Evolutionary conservation across 2,888 invertebrate species (phyloP), one percentile per base, ranked within the genome.

Genomic region (Digitonthophagus gazella): DNA sequence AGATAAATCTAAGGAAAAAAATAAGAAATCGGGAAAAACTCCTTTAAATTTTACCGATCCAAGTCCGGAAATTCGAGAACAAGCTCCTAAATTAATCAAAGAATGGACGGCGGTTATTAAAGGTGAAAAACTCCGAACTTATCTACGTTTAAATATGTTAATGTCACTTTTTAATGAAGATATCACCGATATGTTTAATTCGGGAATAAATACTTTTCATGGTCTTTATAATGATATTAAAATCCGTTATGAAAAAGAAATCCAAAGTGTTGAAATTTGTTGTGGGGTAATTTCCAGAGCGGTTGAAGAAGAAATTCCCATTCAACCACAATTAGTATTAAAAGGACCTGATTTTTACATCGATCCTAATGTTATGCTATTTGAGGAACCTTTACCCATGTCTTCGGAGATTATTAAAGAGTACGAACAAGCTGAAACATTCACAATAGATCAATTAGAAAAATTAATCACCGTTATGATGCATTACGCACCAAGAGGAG

Each of bases 91-190:
- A 78, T 58, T 87, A 73, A 77, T 87, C 14, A 83, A 86, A 18
- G 89, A 90, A 79, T 90, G 89, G 88, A 80, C 81, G 15, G 84
- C 84, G 78, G 88, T 85, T 6, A 78, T 87, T 2, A 83, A 84
- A 67, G 88, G 87, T 18, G 90, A 90, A 81, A 82, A 84, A 75
- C 83, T 81, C 69, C 82, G 90, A 72, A 82, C 83, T 1, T 81
- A 78, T 61, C 75, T 85, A 61, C 84, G 88, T 63, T 76, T 87
- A 77, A 81, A 85, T 75, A 75, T 86, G 73, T 80, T 86, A 75
- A 83, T 83, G 78, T 75, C 83, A 74, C 80, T 82, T 79, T 82
- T 84, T 19, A 80, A 85, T 70, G 77, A 83, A 15, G 78, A 84
- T 72, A 83, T 88, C 22, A 80, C 85, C 66, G 82, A 82, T 57